These are phyloP conservation scores for Cydia strobilella DNA, from an alignment of 1,140 invertebrate genomes.

Conservation along the genomic window DNA sequence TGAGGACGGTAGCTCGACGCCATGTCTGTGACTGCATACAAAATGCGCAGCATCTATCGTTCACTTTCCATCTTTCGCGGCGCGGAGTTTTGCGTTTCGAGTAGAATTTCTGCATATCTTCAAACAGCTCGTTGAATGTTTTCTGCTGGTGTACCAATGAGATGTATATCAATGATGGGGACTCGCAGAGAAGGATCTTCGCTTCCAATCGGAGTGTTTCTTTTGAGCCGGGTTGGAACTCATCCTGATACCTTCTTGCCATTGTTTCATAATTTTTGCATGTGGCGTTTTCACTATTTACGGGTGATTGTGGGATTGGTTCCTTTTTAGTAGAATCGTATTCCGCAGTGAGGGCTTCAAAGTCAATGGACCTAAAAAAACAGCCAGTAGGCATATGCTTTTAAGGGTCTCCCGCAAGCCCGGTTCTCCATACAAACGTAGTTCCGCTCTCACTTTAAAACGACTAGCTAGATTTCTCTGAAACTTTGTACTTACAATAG, in stretches of 20 bases:
- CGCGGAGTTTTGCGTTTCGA: conserved; percentile 30
- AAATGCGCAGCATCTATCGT: conserved; percentile 61
- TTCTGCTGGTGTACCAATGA: conserved; percentile 43
- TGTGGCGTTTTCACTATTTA: background rate
- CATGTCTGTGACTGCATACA: conserved; percentile 59
- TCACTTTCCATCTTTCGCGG: conserved; percentile 46
- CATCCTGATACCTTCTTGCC: background rate
- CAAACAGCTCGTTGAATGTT: conserved; percentile 45
- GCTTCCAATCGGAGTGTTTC: conserved; percentile 66
- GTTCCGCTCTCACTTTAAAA: no score
- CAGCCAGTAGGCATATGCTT: background rate
- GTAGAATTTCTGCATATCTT: conserved; percentile 69
- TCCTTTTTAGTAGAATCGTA: conserved; percentile 29
- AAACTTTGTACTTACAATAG: no score
- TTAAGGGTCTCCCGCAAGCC: no score
- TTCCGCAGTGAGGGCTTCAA: background rate
- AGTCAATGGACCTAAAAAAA: conserved; percentile 3
- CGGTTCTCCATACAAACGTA: no score
- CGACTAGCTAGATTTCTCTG: no score
- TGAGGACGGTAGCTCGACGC: conserved; percentile 64
- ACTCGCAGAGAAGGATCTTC: conserved; percentile 48
- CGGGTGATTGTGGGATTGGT: conserved; percentile 10
- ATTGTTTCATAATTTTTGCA: background rate
- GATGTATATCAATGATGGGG: conserved; percentile 72
- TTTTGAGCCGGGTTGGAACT: background rate